Evolutionary conservation across 2,888 invertebrate species (phyloP), one percentile per base, ranked within the genome.

Genomic region (Lithophane semibrunnea): DNA sequence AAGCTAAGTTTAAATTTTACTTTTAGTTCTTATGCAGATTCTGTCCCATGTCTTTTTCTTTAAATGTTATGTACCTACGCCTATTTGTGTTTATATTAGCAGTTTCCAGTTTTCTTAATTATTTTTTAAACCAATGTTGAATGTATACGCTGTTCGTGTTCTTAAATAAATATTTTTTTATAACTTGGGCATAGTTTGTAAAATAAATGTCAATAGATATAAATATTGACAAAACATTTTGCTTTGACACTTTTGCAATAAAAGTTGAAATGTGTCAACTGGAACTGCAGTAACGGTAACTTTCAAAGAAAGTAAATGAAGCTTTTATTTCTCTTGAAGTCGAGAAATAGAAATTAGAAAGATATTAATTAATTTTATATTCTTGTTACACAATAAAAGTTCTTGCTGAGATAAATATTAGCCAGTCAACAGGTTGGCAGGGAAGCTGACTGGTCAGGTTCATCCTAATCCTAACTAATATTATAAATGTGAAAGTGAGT

Each of bases 181-280:
- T 12, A 56, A n/a, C n/a, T 56, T 56, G 10, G n/a, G n/a, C n/a
- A 56, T 56, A 56, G 16, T 75, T 73, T 75, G 16, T 12, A 13
- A 29, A n/a, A 44, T 54, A 61, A 78, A 61, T 47, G 37, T 61
- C 68, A 68, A 16, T 24, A 61, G 8, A n/a, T n/a, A n/a, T 16
- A 67, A 68, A 21, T 44, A 61, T 54, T 18, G 68, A 7, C 12
- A 21, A 78, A 61, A 77, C 47, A 56, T 49, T 69, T 70, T 24
- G 13, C 10, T 56, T 10, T 10, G 1, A 44, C 58, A 79, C 37
- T 69, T 77, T 79, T 10, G 12, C 54, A 78, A 79, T 79, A 79
- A 56, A 70, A 63, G 47, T 70, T 63, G 24, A n/a, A 29, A 29
- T 49, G 13, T 56, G 47, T 56, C 54, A 63, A 63, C 12, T 16